A percentile compares a stretch with the other conserved stretches of the same genome.
These are phyloP conservation scores for Gymnothorax reevesii DNA, from an alignment of 2,797 vertebrate genomes.

Conservation along the genomic window DNA sequence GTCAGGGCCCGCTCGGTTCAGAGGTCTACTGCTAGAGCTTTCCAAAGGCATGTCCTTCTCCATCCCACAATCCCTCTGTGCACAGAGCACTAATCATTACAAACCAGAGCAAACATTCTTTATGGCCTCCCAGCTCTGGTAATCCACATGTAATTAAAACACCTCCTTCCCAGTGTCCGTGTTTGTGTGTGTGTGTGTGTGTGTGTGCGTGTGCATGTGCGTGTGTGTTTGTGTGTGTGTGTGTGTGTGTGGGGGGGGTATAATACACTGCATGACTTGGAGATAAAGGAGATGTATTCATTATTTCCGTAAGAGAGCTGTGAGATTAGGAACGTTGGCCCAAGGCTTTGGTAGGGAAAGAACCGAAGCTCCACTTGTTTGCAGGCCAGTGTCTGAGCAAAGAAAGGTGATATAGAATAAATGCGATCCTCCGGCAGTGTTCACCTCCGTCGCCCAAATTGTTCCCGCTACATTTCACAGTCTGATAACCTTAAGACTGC, in stretches of 20 bases:
- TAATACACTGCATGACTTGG: not conserved
- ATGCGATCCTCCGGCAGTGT: not conserved
- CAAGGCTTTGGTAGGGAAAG: not conserved
- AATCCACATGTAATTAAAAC: conserved; percentile 9
- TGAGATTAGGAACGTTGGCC: not conserved
- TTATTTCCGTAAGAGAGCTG: not conserved
- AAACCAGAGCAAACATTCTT: not conserved
- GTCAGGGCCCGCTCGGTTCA: not conserved
- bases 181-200: not conserved
- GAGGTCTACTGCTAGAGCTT: not conserved
- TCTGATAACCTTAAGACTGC: not conserved
- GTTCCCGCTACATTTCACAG: not conserved
- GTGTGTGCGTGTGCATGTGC: not conserved
- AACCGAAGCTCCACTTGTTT: not conserved
- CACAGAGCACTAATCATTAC: not conserved
- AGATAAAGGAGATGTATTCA: not conserved
- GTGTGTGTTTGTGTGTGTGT: not conserved
- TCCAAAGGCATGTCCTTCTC: not conserved
- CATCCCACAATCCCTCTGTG: not conserved
- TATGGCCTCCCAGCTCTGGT: not conserved
- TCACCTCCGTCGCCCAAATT: not conserved
- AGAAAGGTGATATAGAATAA: not conserved
- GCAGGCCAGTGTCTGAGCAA: not conserved
- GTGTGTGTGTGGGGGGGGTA: not conserved
- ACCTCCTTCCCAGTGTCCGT: not conserved